Evolutionary conservation across 2,797 vertebrate species (phyloP), one percentile per base, ranked within the genome.

Genomic region (Darevskia mixta): DNA sequence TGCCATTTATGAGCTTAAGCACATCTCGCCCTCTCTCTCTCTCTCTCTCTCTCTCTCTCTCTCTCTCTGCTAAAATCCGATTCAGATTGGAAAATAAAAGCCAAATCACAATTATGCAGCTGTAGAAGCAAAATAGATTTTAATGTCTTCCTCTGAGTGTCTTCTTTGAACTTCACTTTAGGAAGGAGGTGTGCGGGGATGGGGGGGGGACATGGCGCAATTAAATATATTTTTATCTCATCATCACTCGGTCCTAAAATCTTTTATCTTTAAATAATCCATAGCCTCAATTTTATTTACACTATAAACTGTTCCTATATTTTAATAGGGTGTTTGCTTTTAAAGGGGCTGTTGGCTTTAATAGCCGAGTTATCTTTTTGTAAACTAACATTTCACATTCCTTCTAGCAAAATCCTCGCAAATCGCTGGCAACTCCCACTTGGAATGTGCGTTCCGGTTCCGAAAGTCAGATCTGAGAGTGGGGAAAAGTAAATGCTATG

Each of bases 321-420:
- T 97, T 97, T 97, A 96, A 97, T 97, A 95, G 95, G 96, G 95
- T 97, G 96, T 97, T 97, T 97, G 96, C 96, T 97, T 97, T 97
- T 96, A 96, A 97, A 97, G 95, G 97, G 95, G 96, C 95, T 96
- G 96, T 97, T 97, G 97, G 96, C 95, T 97, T 97, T 97, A 96
- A 97, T 94, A 95, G 96, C 95, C 95, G 78, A 0, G 96, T 96
- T 97, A 97, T 97, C 96, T 97, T 96, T 94, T 96, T 94, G 95
- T 96, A 96, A 97, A 97, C 96, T 96, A 96, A 96, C 93, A 95
- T 96, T 94, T 93, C 89, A 83, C 92, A 95, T 96, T 96, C 94
- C 95, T 96, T 92, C 96, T 94, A 95, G 96, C 93, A 94, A 96
- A 96, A 96, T 93, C 90, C 90, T 69, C 92, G 94, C 94, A 95